These are phyloP conservation scores for Panthera tigris DNA, from an alignment of 2,113 vertebrate genomes.

Conservation along the genomic window DNA sequence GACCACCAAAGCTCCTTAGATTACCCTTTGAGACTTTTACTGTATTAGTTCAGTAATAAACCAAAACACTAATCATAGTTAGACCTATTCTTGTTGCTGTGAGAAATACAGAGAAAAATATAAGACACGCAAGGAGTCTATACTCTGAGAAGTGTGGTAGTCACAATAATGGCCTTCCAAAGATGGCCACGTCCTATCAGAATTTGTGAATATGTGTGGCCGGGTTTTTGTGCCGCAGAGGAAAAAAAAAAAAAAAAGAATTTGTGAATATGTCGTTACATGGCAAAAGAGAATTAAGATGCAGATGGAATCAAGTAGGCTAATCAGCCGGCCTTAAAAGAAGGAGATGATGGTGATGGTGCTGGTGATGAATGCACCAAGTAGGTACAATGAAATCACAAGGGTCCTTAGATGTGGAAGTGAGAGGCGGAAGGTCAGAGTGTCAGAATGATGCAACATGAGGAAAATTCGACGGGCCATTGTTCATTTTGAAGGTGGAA, in stretches of 20 bases:
- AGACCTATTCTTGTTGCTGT: neutral
- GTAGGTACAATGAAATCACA: neutral
- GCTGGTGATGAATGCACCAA: neutral
- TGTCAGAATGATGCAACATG: neutral
- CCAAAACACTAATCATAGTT: neutral
- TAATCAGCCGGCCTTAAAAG: neutral
- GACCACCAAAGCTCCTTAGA: neutral
- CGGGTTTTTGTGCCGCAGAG: too few relatives aligned
- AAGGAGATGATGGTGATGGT: neutral
- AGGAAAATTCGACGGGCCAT: neutral
- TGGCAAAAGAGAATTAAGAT: neutral
- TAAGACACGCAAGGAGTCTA: neutral
- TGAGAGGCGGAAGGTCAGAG: neutral
- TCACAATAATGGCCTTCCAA: neutral
- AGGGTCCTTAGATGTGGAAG: neutral
- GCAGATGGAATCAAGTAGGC: neutral
- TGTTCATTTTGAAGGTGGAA: neutral
- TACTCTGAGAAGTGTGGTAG: neutral
- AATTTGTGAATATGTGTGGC: neutral
- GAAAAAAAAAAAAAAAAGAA: neutral
- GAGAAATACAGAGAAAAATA: conserved; percentile 23
- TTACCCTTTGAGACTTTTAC: neutral
- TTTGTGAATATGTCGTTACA: neutral
- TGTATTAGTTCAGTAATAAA: neutral
- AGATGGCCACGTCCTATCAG: neutral